A percentile compares a stretch with the other conserved stretches of the same genome.
phyloP scores from a whole-genome alignment of 2,888 invertebrate genomes.

The Diplolepis rosae region DNA sequence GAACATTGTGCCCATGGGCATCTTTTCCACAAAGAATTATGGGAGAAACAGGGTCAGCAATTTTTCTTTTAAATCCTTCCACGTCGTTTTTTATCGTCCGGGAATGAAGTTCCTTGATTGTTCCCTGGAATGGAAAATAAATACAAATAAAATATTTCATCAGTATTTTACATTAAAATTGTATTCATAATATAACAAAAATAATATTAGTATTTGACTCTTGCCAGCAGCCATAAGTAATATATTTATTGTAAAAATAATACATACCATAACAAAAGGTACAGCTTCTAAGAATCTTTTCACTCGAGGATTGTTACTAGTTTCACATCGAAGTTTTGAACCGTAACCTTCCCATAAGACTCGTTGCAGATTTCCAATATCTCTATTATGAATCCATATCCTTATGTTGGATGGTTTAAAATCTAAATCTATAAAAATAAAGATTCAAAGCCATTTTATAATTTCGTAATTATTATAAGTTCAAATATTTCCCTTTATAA shows the following conservation, averaged over 20 bases:
- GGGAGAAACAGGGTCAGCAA: conserved; percentile 82
- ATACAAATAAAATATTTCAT: too few species aligned
- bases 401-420: conserved; percentile 91
- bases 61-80: conserved; percentile 80
- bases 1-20: conserved; percentile 85
- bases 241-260: too few species aligned
- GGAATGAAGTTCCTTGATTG: conserved; percentile 87
- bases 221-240: too few species aligned
- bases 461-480: too few species aligned
- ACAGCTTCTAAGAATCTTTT: conserved; percentile 92
- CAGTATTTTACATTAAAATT: too few species aligned
- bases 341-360: conserved; percentile 95
- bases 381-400: conserved; percentile 96
- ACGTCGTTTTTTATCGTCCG: conserved; percentile 86
- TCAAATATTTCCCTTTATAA: too few species aligned
- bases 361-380: conserved; percentile 88
- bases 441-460: too few species aligned
- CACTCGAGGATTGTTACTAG: conserved; percentile 88
- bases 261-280: conserved; percentile 91
- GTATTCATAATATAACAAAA: too few species aligned
- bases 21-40: conserved; percentile 86
- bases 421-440: conserved; percentile 79
- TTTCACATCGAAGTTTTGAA: conserved; percentile 85
- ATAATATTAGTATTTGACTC: too few species aligned
- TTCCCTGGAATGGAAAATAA: conserved; percentile 77